phyloP scores from a whole-genome alignment of 2,888 invertebrate genomes.

The Disparrhopalites patrizii region DNA sequence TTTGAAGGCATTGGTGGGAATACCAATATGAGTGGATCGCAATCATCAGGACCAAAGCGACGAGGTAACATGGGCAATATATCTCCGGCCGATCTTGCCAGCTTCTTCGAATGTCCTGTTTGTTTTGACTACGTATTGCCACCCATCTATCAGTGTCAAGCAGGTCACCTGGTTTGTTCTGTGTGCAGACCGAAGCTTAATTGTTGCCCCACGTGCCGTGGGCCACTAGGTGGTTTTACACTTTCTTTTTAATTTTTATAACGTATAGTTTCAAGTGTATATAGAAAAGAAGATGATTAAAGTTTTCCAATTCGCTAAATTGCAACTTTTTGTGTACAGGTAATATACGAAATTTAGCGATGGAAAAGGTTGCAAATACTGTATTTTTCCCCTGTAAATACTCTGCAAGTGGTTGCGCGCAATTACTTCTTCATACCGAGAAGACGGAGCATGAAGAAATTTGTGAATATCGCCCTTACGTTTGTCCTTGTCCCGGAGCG shows the following conservation, averaged over 20 bases:
- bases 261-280: too few relatives aligned
- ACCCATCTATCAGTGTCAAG: constrained; percentile 68
- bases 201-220: constrained; percentile 62
- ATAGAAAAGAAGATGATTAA: too few relatives aligned
- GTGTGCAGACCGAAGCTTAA: constrained; percentile 59
- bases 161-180: constrained; percentile 61
- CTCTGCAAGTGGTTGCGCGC: constrained; percentile 88
- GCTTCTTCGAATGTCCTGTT: constrained; percentile 91
- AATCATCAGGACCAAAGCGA: constrained; percentile 12
- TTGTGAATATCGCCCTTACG: constrained; percentile 97
- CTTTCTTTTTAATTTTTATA: too few relatives aligned
- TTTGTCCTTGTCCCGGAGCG: constrained; percentile 99
- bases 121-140: constrained; percentile 99
- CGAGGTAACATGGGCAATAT: constrained; percentile 16
- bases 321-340: constrained; percentile 57
- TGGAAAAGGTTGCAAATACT: constrained; percentile 99
- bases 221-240: constrained; percentile 59
- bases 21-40: constrained; percentile 14
- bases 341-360: constrained; percentile 96
- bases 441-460: constrained; percentile 98
- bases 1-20: not conserved
- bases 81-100: constrained; percentile 69
- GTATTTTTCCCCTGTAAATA: constrained; percentile 99
- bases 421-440: constrained; percentile 89
- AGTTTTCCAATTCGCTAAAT: too few relatives aligned